Evolutionary conservation across 1,140 invertebrate species (phyloP).

Genomic region (Ceratitis capitata): DNA sequence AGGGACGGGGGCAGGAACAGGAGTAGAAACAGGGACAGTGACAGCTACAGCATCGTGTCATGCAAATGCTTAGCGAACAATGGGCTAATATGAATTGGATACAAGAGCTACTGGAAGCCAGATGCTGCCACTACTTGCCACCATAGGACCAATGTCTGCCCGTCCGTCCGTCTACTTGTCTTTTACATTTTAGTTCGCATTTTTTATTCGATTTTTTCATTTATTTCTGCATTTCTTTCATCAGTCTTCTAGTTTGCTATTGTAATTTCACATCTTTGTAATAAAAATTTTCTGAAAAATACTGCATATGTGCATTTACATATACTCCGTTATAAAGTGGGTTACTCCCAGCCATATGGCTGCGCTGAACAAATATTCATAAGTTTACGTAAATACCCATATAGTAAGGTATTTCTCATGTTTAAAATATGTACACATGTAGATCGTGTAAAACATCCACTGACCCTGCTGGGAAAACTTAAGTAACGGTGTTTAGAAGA

Average conservation of each 20-base stretch:
- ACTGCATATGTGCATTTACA: background rate
- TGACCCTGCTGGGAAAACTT: background rate
- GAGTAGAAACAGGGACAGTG: background rate
- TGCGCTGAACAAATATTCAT: background rate
- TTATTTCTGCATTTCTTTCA: background rate
- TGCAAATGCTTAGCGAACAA: background rate
- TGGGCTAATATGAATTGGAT: background rate
- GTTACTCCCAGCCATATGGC: background rate
- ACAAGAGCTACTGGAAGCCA: background rate
- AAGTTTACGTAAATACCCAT: background rate
- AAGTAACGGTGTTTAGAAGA: background rate
- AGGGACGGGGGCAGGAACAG: background rate
- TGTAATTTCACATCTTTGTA: slow-evolving; percentile 18
- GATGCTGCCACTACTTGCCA: background rate
- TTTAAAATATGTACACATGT: too few species aligned
- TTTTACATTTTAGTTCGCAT: background rate
- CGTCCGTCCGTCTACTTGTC: background rate
- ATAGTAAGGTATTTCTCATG: too few species aligned
- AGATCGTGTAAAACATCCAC: background rate
- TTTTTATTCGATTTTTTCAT: background rate
- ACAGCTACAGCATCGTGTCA: background rate
- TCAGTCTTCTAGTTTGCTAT: background rate
- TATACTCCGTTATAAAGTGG: background rate
- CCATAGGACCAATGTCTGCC: background rate
- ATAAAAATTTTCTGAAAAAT: background rate